Evolutionary conservation across 2,888 invertebrate genomes (phyloP).

Genomic region (Amphipyra tragopoginis): DNA sequence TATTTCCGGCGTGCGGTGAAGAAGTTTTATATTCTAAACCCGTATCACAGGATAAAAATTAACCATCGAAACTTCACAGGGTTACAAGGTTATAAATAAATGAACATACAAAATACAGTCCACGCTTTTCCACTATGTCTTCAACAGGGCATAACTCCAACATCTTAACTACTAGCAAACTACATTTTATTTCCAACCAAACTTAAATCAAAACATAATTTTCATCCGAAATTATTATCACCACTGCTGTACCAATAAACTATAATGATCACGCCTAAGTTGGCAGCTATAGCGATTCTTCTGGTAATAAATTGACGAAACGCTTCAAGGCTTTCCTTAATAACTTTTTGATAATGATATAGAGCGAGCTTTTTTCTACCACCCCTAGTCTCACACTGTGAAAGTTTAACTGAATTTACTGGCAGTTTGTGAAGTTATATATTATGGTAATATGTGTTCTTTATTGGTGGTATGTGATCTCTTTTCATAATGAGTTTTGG

Average conservation of each 20-base stretch:
- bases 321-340: conserved; percentile 63
- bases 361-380: conserved; percentile 63
- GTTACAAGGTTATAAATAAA: too few species aligned
- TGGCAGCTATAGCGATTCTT: conserved; percentile 41
- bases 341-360: conserved; percentile 77
- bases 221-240: conserved; percentile 22
- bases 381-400: conserved; percentile 51
- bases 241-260: conserved; percentile 26
- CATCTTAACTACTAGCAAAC: too few species aligned
- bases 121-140: too few species aligned
- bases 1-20: too few species aligned
- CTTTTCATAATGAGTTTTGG: conserved; percentile 31
- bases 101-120: too few species aligned
- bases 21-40: too few species aligned
- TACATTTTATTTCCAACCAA: background rate
- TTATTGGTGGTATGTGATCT: conserved; percentile 67
- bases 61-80: too few species aligned
- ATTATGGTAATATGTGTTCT: conserved; percentile 68
- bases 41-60: too few species aligned
- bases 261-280: conserved; percentile 46
- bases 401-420: conserved; percentile 74
- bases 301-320: conserved; percentile 62
- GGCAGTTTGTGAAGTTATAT: conserved; percentile 67
- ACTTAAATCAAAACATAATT: conserved; percentile 23
- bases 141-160: background rate